A percentile compares a stretch with the other conserved stretches of the same genome.
Conservation (phyloP, 2,113 vertebrate species). For the Larimichthys polyactis region DNA sequence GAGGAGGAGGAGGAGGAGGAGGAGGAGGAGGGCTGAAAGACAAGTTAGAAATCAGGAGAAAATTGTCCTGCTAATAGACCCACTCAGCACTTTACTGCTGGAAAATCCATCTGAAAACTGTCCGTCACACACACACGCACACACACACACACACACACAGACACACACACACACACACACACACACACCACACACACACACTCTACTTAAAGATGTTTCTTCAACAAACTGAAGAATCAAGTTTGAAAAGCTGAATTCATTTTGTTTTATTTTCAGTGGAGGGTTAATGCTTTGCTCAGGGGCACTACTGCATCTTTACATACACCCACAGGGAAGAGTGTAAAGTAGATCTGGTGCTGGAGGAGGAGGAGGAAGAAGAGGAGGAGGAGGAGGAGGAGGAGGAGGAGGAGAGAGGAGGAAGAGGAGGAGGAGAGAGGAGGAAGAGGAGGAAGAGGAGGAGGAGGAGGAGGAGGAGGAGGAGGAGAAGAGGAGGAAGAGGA, state of each 20-base stretch:
- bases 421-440: constrained; percentile 11
- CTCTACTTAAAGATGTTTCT: too few species aligned
- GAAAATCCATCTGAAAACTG: constrained; percentile 48
- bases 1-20: constrained; percentile 17
- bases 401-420: constrained; percentile 6
- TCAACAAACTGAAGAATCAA: too few species aligned
- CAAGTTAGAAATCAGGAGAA: constrained; percentile 33
- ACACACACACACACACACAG: neutral
- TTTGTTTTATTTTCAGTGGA: neutral
- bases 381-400: constrained; percentile 13
- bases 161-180: constrained; percentile 8
- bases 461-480: constrained; percentile 16
- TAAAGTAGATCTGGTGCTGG: neutral
- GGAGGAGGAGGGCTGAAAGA: constrained; percentile 6
- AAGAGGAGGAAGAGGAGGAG: constrained; percentile 15
- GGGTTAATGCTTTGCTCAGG: neutral
- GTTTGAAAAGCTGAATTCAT: too few species aligned
- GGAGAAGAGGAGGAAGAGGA: constrained; percentile 13
- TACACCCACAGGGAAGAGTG: neutral
- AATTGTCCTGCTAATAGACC: constrained; percentile 11
- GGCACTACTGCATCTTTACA: neutral
- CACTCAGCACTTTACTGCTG: constrained; percentile 48
- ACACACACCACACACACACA: neutral
- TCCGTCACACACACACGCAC: constrained; percentile 16
- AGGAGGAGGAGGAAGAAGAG: constrained; percentile 16